Conservation (phyloP, 1,140 invertebrate genomes). For the Caerostris darwini region DNA sequence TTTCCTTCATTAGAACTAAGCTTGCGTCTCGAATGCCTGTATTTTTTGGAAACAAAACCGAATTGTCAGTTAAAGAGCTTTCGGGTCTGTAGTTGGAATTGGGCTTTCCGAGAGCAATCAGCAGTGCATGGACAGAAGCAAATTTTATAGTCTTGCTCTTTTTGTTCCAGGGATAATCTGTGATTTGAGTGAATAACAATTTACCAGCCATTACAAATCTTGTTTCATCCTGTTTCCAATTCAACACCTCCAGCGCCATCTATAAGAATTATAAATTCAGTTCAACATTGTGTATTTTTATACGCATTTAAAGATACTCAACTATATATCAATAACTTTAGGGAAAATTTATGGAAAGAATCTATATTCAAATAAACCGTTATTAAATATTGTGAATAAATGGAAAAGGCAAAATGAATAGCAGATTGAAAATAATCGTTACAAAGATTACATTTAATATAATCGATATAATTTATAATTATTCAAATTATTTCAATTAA, state of each 20-base stretch:
- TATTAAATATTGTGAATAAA: too few species aligned
- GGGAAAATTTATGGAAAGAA: too few species aligned
- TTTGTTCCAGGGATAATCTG: conserved; percentile 85
- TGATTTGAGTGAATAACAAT: conserved; percentile 92
- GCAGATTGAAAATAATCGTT: too few species aligned
- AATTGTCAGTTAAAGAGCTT: conserved; percentile 39
- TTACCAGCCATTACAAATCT: conserved; percentile 93
- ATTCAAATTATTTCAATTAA: too few species aligned
- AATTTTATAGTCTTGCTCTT: conserved; percentile 90
- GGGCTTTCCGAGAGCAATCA: conserved; percentile 86
- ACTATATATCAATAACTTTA: too few species aligned
- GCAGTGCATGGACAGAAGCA: conserved; percentile 91
- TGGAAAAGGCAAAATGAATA: too few species aligned
- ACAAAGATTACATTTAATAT: too few species aligned
- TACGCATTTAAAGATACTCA: too few species aligned
- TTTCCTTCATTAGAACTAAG: conserved; percentile 93
- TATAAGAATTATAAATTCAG: conserved; percentile 80
- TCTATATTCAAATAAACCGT: too few species aligned
- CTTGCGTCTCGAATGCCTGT: conserved; percentile 93
- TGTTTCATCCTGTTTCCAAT: conserved; percentile 94
- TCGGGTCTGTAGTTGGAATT: conserved; percentile 75
- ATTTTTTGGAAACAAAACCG: conserved; percentile 83
- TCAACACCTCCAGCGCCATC: conserved; percentile 94
- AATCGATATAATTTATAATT: too few species aligned
- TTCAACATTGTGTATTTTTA: not conserved